Evolutionary conservation across 2,113 vertebrate genomes (phyloP), one percentile per base, ranked within the genome.

Genomic region (Diadophis punctatus): DNA sequence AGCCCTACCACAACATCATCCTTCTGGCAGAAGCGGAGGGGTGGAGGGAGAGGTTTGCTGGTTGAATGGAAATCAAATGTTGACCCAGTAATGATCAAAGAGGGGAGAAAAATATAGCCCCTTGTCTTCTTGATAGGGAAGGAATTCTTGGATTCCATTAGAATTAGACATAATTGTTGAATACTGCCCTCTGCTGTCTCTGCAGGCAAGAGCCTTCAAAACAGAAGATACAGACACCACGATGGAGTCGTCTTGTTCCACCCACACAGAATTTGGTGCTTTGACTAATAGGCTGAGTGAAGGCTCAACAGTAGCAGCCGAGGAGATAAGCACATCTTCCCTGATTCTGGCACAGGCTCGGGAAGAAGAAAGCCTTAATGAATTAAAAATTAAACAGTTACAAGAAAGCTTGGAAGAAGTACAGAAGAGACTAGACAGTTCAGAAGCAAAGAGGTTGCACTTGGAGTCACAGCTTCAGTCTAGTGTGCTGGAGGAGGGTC

Each of bases 181-280:
- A 93, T 93, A 4, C 94, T 95, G 0, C 5, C 52, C 11, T 48
- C 85, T 87, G 92, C 74, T 86, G 93, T 96, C 92, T 93, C 90
- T 16, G 60, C 90, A 98, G 98, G 97, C 97, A 91, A 98, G 96
- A 94, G 25, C 96, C 58, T 94, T 96, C 87, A 97, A 94, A 92
- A 97, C 97, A 80, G 93, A 94, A 25, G 95, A 96, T 46, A 53
- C 90, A 12, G 97, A 97, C 92, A 97, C 97, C 94, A 96, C 98
- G 43, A 89, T 97, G 93, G 97, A 98, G 68, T 98, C 98, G 53
- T 98, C 96, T 91, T 98, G 97, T 95, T 98, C 98, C 94, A 98
- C 97, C 11, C 98, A 97, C 90, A 97, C 97, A 34, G 98, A 98
- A 56, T 96, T 98, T 63, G 98, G 98, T 2, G 95, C 94, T 43